Evolutionary conservation across 2,113 vertebrate species (phyloP), one percentile per base, ranked within the genome.

Genomic region (Pavo muticus): DNA sequence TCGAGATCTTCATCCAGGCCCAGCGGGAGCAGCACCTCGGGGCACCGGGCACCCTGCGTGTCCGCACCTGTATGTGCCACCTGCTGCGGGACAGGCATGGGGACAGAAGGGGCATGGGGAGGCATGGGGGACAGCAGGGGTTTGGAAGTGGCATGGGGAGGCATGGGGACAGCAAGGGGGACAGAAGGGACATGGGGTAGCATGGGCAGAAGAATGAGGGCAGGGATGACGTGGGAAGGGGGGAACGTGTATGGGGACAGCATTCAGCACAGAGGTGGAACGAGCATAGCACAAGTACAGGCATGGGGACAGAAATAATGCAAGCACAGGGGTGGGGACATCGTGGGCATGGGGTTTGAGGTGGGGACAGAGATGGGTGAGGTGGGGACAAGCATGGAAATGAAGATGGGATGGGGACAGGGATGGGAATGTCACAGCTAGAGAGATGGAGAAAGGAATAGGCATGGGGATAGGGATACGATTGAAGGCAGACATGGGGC

Each of bases 1-100:
- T 95, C 0, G 94, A 96, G 87, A 48, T 96, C 84, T 81, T 94
- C 64, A 52, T 96, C 69, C 95, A 96, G 32, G 84, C 92, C 19
- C 87, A 61, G 40, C 44, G 80, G 59, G 80, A 87, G 14, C 54
- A 90, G 2, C 92, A 95, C 16, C 90, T 95, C 0, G 95, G 94
- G 32, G 87, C 54, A 0, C 94, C 95, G 0, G 39, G 92, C 3
- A 74, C 86, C 35, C 73, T 96, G 69, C 95, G 92, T 5, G 6
- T 95, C 72, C 95, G 91, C 68, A 96, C 91, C n/a, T 6, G 91
- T 93, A 81, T 1, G 91, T 93, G 87, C 1, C 81, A 71, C 30
- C 54, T 39, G 45, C 15, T 2, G 14, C 30, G 52, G 69, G 29
- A 14, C 27, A 0, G 2, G 2, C 5, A 35, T 25, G 15, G 42